These are phyloP conservation scores for Plagiodera versicolora DNA, from an alignment of 2,888 invertebrate species.

Conservation along the genomic window DNA sequence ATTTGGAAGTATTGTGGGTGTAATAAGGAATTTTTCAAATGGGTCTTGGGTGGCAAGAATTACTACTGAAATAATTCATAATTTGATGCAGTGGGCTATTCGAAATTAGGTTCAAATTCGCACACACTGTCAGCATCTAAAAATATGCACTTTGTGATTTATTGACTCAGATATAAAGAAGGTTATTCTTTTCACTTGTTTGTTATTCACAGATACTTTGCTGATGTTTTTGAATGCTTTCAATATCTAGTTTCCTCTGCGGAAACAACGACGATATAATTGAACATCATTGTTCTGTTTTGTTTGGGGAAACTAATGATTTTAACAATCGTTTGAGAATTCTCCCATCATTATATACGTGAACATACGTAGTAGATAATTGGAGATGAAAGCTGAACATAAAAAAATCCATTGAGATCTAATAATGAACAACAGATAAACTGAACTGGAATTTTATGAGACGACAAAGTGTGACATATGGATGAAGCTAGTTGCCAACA, in stretches of 20 bases:
- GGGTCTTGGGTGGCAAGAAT: background rate
- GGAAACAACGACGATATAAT: background rate
- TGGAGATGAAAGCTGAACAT: background rate
- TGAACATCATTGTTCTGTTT: background rate
- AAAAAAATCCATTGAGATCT: background rate
- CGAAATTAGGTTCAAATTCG: background rate
- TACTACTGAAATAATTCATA: background rate
- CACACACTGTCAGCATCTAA: background rate
- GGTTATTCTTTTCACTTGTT: no score
- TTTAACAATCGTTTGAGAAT: slow-evolving; percentile 6
- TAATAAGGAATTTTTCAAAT: background rate
- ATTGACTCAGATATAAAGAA: no score
- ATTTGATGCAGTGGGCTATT: background rate
- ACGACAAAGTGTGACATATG: no score
- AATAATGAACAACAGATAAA: no score
- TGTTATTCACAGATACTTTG: no score
- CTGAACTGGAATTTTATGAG: no score
- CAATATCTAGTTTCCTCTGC: background rate
- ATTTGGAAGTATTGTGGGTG: background rate
- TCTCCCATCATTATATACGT: background rate
- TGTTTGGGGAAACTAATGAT: background rate
- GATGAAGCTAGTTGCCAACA: no score
- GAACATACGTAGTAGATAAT: no score
- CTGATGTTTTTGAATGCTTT: no score
- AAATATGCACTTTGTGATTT: background rate